Conservation (phyloP, 1,140 invertebrate genomes). For the Drosophila bocki region DNA sequence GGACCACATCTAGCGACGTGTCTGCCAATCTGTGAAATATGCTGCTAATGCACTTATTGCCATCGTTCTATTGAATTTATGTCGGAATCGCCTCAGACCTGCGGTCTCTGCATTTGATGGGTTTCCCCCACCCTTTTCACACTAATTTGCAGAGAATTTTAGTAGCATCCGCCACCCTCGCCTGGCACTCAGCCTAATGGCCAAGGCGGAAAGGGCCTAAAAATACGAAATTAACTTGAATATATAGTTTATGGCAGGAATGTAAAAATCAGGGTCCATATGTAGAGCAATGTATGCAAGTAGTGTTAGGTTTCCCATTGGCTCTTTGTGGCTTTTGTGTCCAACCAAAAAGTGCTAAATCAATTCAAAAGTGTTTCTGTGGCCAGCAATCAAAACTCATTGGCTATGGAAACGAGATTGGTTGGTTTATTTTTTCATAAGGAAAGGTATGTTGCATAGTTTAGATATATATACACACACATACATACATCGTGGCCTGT, state of each 20-base stretch:
- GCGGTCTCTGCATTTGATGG: conserved; percentile 53
- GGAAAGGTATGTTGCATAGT: conserved; percentile 55
- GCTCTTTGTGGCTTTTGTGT: conserved; percentile 41
- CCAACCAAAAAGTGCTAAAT: conserved; percentile 52
- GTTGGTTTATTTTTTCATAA: conserved; percentile 28
- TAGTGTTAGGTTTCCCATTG: not conserved
- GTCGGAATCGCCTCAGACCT: conserved; percentile 64
- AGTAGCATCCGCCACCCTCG: conserved; percentile 19
- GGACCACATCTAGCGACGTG: conserved; percentile 69
- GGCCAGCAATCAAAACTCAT: conserved; percentile 41
- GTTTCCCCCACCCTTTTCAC: conserved; percentile 12
- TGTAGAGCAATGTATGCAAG: not conserved
- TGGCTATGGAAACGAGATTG: not conserved
- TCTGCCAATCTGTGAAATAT: conserved; percentile 84
- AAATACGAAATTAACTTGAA: not conserved
- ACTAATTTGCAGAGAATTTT: conserved; percentile 63
- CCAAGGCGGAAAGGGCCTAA: not conserved
- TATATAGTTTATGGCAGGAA: not conserved
- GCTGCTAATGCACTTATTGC: conserved; percentile 84
- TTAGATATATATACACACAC: not conserved
- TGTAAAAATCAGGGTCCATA: not conserved
- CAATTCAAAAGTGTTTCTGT: conserved; percentile 57
- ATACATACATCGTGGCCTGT: conserved; percentile 4
- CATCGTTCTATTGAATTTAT: conserved; percentile 80
- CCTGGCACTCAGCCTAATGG: conserved; percentile 71